Evolutionary conservation across 1,140 invertebrate species (phyloP), one percentile per base, ranked within the genome.

Genomic region (Rhynchophorus ferrugineus): DNA sequence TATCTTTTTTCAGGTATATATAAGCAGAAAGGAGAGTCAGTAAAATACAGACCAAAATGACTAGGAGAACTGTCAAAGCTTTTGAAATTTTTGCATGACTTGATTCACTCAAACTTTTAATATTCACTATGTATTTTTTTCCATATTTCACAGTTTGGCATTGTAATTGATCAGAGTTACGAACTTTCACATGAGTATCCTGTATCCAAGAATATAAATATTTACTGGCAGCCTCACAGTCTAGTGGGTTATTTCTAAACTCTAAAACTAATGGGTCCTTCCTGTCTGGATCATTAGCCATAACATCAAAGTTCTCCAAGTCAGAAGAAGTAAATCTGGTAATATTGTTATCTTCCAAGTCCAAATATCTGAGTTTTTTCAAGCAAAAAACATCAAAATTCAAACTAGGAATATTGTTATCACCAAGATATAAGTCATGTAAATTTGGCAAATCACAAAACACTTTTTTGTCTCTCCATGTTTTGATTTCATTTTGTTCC

Each of bases 401-500:
- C 1, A 89, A 66, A 16, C 74, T 75, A 11, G 69, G 75, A 3
- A 83, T 62, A 8, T 68, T 64, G 61, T 87, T 87, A 48, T 86
- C 75, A 24, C 80, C 83, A 17, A 89, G 66, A 66, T 88, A 78
- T 0, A 89, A 64, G 58, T 88, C 80, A 39, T 78, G 69, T 3
- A 89, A 64, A 47, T 72, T 75, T 0, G 81, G 79, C 16, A 89
- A 67, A 52, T 82, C 78, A 58, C 86, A 89, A 61, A 89, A 89
- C 1, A 87, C 77, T 24, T 72, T 72, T 5, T 70, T 68, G 64
- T 87, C 81, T 46, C 73, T 73, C 55, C 87, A 84, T 43, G 74
- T 71, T 1, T 71, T 76, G 42, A 89, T 87, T 66, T 87, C 81
- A 64, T 89, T 89, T 62, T 87, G 83, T 64, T 89, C 86, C 45